phyloP scores from a whole-genome alignment of 37 sponge, comb jelly and placozoan species.

The Tethya wilhelma region DNA sequence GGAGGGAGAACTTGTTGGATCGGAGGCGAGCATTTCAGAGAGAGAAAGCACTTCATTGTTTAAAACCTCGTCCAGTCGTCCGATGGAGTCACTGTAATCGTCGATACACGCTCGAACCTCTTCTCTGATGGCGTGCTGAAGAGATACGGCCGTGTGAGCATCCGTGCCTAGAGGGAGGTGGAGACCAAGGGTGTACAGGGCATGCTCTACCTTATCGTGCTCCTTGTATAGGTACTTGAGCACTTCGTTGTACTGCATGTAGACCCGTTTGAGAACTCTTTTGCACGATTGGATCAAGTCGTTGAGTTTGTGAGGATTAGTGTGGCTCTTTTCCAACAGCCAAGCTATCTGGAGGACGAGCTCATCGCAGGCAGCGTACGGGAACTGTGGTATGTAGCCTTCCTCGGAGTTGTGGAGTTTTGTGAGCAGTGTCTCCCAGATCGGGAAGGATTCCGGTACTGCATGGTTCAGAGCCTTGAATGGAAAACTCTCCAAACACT shows the following conservation, averaged over 20 bases:
- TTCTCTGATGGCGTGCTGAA: conserved; percentile 50
- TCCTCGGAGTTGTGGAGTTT: conserved; percentile 74
- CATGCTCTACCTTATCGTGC: conserved; percentile 37
- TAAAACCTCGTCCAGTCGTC: conserved; percentile 28
- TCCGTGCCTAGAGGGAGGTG: conserved; percentile 64
- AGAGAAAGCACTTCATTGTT: conserved; percentile 19
- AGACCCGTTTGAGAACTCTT: conserved; percentile 69
- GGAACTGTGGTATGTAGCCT: conserved; percentile 68
- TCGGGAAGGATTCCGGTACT: conserved; percentile 57
- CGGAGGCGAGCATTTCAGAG: neutral
- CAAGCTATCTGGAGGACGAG: conserved; percentile 57
- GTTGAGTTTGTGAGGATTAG: neutral
- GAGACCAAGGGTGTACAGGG: conserved; percentile 53
- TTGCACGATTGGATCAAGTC: conserved; percentile 33
- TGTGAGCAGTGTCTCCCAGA: conserved; percentile 77
- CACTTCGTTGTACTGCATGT: conserved; percentile 75
- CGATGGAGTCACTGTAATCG: conserved; percentile 58
- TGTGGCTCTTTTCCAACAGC: conserved; percentile 28
- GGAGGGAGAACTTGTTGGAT: too few relatives aligned
- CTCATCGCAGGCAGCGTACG: conserved; percentile 65
- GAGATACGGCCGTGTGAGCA: conserved; percentile 11
- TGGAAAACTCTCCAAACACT: conserved; percentile 73
- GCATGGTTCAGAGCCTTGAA: conserved; percentile 57
- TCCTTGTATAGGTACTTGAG: conserved; percentile 41
- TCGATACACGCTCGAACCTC: conserved; percentile 62